Evolutionary conservation across 2,888 invertebrate species (phyloP), one percentile per base, ranked within the genome.

Genomic region (Cephalotes varians): DNA sequence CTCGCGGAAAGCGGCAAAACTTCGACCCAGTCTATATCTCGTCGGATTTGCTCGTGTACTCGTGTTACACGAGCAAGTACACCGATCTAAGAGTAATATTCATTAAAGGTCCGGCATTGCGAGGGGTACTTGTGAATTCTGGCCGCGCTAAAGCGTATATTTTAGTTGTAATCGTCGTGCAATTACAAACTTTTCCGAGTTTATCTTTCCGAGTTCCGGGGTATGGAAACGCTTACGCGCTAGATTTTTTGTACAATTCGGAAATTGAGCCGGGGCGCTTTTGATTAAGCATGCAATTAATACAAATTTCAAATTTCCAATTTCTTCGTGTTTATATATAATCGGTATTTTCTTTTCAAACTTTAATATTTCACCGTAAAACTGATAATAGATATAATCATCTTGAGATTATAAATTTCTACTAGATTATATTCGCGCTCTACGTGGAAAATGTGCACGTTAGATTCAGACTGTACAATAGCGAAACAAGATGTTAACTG

Each of bases 1-100:
- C 67, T 64, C 64, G 82, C 37, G 81, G 82, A 86, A 82, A 86
- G 83, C 82, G 82, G 73, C 54, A 69, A 86, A 88, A 89, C 85
- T 89, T 89, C 51, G 69, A 69, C 62, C 60, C 58, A 37, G 72
- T 69, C 82, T 79, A 56, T 65, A 64, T 79, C 40, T 47, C 44
- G 54, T 34, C 49, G 82, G 81, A 88, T 84, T 82, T 84, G 77
- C 65, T 49, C 73, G 74, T 51, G 56, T 51, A 67, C 64, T 71
- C 49, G 56, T 79, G 67, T 74, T 34, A 62, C 40, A 58, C 54
- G 9, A 34, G 62, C 44, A 44, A 62, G 56, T 72, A 85, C 82
- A 65, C 74, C 67, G 71, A 88, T 81, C 60, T 18, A 9, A 58
- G 54, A 44, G 82, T 82, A 83, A 81, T 81, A 81, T 85, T 80